Base-by-base conservation (phyloP, 1,140 invertebrate genomes). In the Argopecten irradians region DNA sequence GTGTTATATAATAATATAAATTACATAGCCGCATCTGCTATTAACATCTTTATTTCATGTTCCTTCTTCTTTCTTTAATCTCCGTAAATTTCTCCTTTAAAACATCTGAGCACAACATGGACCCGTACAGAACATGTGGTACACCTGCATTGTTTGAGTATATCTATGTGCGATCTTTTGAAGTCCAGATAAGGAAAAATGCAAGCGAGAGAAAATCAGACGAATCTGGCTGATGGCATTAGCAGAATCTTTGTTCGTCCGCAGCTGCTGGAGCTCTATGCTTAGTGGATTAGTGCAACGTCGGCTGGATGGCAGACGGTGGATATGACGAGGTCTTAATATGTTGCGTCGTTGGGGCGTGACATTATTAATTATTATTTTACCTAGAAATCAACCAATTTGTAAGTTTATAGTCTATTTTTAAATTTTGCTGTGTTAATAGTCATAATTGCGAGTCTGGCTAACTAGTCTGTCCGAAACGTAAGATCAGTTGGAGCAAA, bases 131-230 rank as follows among this genome's bases (percentile, higher is more conserved):
- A 71, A 71, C 55, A 71, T 71, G 22, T 71, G 55, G 55, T 28
- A 28, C 55, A 71, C 55, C 55, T 71, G 55, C n/a, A 71, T 71
- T 71, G 55, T 71, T 71, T n/a, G 55, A n/a, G n/a, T 71, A 71
- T 71, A 71, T 71, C 55, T 71, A 11, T 71, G 22, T 71, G n/a
- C 22, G 16, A 71, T n/a, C 55, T 22, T 71, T 71, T 71, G 55
- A 71, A 71, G 55, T 71, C 55, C 55, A 71, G 55, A 71, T 71
- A 71, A 71, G 55, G 55, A 71, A 71, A 71, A 71, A n/a, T 0
- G 55, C 55, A n/a, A 71, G 55, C 55, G n/a, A 71, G 55, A 28
- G 55, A n/a, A 28, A 71, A 71, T 71, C 55, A 28, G 55, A 71
- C 55, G n/a, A 71, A 71, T n/a, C 55, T 71, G 22, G 55, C 55